Evolutionary conservation across 2,113 vertebrate genomes (phyloP).

Genomic region (Hyla sarda): DNA sequence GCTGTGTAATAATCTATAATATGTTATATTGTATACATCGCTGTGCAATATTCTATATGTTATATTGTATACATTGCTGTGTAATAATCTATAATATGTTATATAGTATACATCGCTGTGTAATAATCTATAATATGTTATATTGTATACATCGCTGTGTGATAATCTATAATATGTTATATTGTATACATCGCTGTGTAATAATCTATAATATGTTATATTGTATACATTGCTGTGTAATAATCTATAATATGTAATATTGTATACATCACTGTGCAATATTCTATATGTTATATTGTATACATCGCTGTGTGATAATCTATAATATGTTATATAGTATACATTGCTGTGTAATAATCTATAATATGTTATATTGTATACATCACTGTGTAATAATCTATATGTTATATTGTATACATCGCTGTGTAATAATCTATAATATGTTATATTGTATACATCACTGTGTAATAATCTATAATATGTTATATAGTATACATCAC

Average conservation of each 20-base stretch:
- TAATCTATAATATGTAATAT: neutral
- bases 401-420: neutral
- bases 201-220: too few relatives aligned
- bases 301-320: too few relatives aligned
- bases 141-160: neutral
- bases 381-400: neutral
- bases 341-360: neutral
- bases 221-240: neutral
- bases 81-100: too few relatives aligned
- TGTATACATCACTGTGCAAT: neutral
- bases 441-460: neutral
- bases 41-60: too few relatives aligned
- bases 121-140: neutral
- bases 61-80: too few relatives aligned
- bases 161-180: neutral
- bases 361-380: neutral
- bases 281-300: neutral
- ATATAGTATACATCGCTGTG: too few relatives aligned
- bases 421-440: neutral
- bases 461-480: neutral
- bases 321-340: neutral
- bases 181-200: too few relatives aligned
- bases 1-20: too few relatives aligned
- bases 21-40: too few relatives aligned
- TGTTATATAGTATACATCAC: neutral